Base-by-base conservation (phyloP, 2,888 invertebrate species). In the Ectemnius lituratus region DNA sequence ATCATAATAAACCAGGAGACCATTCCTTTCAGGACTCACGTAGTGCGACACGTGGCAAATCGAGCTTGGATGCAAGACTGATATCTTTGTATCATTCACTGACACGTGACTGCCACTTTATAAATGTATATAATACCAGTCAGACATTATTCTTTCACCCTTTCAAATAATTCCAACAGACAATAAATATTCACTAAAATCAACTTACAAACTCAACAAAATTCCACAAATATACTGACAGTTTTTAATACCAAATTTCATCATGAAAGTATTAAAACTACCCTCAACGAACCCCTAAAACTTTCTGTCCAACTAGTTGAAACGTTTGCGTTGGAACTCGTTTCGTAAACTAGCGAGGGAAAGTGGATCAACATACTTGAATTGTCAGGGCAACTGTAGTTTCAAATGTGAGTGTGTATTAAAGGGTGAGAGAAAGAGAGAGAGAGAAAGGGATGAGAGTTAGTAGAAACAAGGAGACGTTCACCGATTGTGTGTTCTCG, bases 51-150 rank as follows among this genome's bases (percentile, higher is more conserved):
- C 89, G 89, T 88, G 89, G 78, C 88, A 73, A 78, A 80, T 84
- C 82, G 82, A 74, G 83, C 73, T 74, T 70, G 70, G 75, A 76
- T 74, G 81, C 84, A 84, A 81, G 82, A 87, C 82, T 87, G 88
- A 88, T 88, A 88, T 52, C 52, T 5, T 86, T 85, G 76, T 87
- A 88, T 87, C 86, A 85, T 78, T 84, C 75, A 75, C 75, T 62
- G 86, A 78, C 89, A 89, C 89, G 89, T 88, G 89, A 86, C 88
- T 85, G 81, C 77, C 85, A 85, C 87, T 88, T 88, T 83, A 89
- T 87, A 85, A 88, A 87, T 82, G 81, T 85, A 85, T 83, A 86
- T 81, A 86, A 80, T 78, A 80, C 75, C 76, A 75, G 76, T 75
- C 79, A 67, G 70, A 70, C 79, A 76, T 71, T 75, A 73, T 66